phyloP scores from a whole-genome alignment of 2,888 invertebrate genomes.

The Synanthedon andrenaeformis region DNA sequence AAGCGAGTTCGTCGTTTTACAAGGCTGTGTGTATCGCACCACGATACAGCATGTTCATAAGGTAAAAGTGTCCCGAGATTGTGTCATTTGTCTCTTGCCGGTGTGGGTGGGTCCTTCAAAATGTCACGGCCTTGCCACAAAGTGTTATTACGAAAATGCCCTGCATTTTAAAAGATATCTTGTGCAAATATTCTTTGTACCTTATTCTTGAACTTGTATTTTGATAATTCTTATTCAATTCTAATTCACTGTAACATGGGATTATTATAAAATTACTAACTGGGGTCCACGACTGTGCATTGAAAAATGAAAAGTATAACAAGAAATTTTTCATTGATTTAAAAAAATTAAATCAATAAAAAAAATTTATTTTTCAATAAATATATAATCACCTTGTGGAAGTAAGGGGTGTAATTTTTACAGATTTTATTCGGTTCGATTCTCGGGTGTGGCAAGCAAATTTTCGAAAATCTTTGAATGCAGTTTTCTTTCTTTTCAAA shows the following conservation, averaged over 20 bases:
- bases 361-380: no score
- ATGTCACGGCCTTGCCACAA: background rate
- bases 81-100: background rate
- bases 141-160: background rate
- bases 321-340: no score
- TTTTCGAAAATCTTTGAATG: no score
- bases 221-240: background rate
- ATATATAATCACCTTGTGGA: no score
- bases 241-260: background rate
- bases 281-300: no score
- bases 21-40: background rate
- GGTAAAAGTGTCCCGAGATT: background rate
- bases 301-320: no score
- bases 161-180: background rate
- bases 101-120: background rate
- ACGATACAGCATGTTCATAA: background rate
- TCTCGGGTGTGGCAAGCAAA: no score
- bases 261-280: background rate
- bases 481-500: no score
- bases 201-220: background rate
- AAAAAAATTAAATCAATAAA: no score
- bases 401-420: no score
- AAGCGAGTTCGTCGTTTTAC: background rate
- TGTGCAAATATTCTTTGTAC: background rate
- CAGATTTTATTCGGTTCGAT: no score